Evolutionary conservation across 2,888 invertebrate genomes (phyloP).

Genomic region (Gastracanthus pulcherrimus): DNA sequence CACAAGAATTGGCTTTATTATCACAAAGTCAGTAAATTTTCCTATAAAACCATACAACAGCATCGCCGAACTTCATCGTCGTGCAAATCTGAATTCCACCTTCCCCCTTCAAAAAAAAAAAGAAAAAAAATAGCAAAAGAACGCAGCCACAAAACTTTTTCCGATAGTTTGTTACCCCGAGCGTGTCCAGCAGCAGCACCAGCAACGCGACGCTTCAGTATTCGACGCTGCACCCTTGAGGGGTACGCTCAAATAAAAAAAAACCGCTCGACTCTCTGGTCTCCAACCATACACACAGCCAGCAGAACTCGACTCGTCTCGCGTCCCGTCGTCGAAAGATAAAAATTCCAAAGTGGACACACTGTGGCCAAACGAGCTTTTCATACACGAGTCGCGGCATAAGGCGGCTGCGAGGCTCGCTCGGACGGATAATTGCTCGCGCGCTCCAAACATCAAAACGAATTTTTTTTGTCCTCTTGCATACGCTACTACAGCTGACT

Average conservation of each 20-base stretch:
- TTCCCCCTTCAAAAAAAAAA: not conserved
- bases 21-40: not conserved
- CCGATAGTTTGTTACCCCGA: constrained; percentile 15
- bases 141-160: constrained; percentile 3
- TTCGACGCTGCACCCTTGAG: constrained; percentile 6
- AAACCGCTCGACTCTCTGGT: not conserved
- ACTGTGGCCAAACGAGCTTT: too few relatives aligned
- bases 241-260: not conserved
- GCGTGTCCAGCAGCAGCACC: not conserved
- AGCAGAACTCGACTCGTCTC: too few relatives aligned
- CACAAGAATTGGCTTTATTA: too few relatives aligned
- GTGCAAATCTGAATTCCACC: constrained; percentile 7
- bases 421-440: constrained; percentile 26
- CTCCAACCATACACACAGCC: not conserved
- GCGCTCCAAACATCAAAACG: not conserved
- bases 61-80: not conserved
- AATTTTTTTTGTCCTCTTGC: not conserved
- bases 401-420: constrained; percentile 32
- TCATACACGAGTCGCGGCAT: too few relatives aligned
- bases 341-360: too few relatives aligned
- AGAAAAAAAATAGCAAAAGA: not conserved
- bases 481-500: too few relatives aligned
- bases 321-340: too few relatives aligned
- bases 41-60: not conserved
- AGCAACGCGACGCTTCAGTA: not conserved